A percentile compares a stretch with the other conserved stretches of the same genome.
phyloP scores from a whole-genome alignment of 2,797 vertebrate genomes.

The Sebastes nivosus region DNA sequence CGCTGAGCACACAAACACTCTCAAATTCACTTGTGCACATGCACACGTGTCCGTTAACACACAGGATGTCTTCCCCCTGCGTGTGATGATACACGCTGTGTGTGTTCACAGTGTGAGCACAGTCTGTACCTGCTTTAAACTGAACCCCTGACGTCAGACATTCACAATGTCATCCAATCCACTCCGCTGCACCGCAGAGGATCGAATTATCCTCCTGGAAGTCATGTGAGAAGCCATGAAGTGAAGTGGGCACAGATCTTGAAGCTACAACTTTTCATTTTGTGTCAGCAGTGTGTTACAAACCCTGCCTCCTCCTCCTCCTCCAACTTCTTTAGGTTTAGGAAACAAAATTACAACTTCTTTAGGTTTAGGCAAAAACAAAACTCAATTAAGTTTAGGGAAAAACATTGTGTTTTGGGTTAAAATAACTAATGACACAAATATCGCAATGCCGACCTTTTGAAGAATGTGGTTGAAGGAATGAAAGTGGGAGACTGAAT shows the following conservation, averaged over 20 bases:
- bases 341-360: too few relatives aligned
- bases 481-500: too few relatives aligned
- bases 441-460: too few relatives aligned
- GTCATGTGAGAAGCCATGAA: conserved; percentile 15
- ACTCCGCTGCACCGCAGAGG: conserved; percentile 9
- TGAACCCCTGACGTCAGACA: background rate
- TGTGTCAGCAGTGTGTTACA: background rate
- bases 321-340: too few relatives aligned
- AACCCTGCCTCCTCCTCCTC: too few relatives aligned
- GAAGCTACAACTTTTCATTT: conserved; percentile 5
- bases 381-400: too few relatives aligned
- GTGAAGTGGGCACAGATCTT: background rate
- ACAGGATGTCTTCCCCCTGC: too few relatives aligned
- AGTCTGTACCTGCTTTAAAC: background rate
- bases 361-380: too few relatives aligned
- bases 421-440: too few relatives aligned
- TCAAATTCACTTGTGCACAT: background rate
- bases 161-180: conserved; percentile 27
- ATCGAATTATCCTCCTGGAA: conserved; percentile 11
- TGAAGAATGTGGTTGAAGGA: too few relatives aligned
- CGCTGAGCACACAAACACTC: conserved; percentile 32
- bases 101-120: background rate
- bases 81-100: background rate
- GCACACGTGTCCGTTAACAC: background rate
- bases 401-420: too few relatives aligned